Evolutionary conservation across 2,797 vertebrate genomes (phyloP), one percentile per base, ranked within the genome.

Genomic region (Limnodromus scolopaceus): DNA sequence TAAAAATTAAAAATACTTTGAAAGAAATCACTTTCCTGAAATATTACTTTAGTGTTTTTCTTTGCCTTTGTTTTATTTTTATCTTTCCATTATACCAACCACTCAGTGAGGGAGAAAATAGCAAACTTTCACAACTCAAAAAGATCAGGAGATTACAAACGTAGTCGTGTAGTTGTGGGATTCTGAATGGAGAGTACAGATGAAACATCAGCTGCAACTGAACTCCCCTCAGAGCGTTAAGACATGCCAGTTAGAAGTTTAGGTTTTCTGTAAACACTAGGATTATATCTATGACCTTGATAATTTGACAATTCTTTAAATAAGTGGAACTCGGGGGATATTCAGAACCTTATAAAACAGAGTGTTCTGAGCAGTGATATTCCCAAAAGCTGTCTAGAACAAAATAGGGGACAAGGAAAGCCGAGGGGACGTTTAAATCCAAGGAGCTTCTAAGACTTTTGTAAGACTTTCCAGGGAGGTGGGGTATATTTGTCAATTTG

Each of bases 1-100:
- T 95, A 97, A 97, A 96, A 97, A 98, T 95, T 98, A 97, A 98
- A 98, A 98, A 95, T 97, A 96, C 92, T 96, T 95, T 81, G 87
- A 97, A 98, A 98, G 66, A 97, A 97, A 97, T 96, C 57, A 71
- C 92, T 97, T 97, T 97, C 95, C 94, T 97, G 97, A 98, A 98
- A 97, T 97, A 98, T 97, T 97, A 92, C 96, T 97, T 97, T 93
- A 92, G 91, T 97, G 87, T 91, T 96, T 97, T 95, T 97, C 94
- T 96, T 97, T 98, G 92, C 87, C 89, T 98, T 97, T 92, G 71
- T 96, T 96, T 94, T 90, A 94, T 97, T 97, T 97, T 97, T 88
- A 68, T 97, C 94, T 94, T 96, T 96, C 66, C 51, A 80, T 95
- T 97, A 94, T 93, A 97, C 69, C 95, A 95, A 45, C 93, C 30